Conservation (phyloP, 2,113 vertebrate species). For the Platichthys flesus region DNA sequence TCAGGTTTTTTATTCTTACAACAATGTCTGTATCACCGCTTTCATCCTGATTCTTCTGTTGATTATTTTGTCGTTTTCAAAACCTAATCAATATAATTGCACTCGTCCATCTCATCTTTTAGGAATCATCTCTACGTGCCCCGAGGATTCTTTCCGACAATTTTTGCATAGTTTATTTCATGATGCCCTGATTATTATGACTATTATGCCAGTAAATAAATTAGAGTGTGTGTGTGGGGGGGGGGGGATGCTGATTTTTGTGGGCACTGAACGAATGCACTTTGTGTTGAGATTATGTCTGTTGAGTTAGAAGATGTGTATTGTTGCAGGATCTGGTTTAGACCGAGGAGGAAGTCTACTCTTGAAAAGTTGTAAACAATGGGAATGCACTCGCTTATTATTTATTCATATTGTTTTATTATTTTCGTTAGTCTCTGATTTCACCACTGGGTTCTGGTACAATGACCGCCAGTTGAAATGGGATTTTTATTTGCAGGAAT, state of each 20-base stretch:
- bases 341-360: neutral
- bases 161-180: constrained; percentile 7
- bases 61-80: constrained; percentile 24
- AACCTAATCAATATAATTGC: constrained; percentile 35
- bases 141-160: constrained; percentile 23
- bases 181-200: constrained; percentile 23
- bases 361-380: neutral
- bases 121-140: neutral
- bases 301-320: neutral
- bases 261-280: neutral
- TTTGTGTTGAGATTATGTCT: constrained; percentile 1
- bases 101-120: constrained; percentile 5
- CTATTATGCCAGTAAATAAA: constrained; percentile 32
- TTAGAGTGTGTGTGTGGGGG: neutral
- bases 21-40: neutral
- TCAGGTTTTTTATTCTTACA: neutral
- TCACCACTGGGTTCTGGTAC: neutral
- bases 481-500: neutral
- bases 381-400: neutral
- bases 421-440: neutral
- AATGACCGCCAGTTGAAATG: neutral
- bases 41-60: neutral
- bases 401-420: neutral
- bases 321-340: neutral
- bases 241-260: neutral